Conservation (phyloP, 2,113 vertebrate species). For the Austrofundulus limnaeus region DNA sequence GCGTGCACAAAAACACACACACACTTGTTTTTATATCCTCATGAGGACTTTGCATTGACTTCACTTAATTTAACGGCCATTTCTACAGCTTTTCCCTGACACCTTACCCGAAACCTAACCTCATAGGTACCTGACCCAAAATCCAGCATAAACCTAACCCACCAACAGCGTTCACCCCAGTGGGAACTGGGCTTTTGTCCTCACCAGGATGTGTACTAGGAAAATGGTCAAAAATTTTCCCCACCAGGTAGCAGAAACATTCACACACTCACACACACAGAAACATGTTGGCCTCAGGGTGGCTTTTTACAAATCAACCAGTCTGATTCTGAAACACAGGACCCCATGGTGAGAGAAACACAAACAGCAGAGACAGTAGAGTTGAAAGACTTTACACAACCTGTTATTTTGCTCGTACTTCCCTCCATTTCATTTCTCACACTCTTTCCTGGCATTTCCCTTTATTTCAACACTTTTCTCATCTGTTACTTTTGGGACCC, state of each 20-base stretch:
- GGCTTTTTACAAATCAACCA: conserved; percentile 55
- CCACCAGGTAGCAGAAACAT: too few relatives aligned
- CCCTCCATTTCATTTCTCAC: conserved; percentile 30
- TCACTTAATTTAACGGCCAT: too few relatives aligned
- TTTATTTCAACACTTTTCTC: conserved; percentile 18
- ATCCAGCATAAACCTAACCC: too few relatives aligned
- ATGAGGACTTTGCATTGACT: too few relatives aligned
- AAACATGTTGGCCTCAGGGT: conserved; percentile 56
- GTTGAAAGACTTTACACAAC: conserved; percentile 61
- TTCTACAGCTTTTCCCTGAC: too few relatives aligned
- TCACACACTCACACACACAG: too few relatives aligned
- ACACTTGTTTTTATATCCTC: conserved; percentile 21
- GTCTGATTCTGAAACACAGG: conserved; percentile 69
- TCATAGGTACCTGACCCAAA: too few relatives aligned
- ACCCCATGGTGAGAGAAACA: conserved; percentile 64
- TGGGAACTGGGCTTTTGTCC: too few relatives aligned
- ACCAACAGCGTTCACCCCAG: too few relatives aligned
- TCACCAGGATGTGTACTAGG: too few relatives aligned
- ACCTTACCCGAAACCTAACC: too few relatives aligned
- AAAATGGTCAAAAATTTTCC: too few relatives aligned
- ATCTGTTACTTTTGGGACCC: conserved; percentile 9
- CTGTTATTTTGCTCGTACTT: conserved; percentile 54
- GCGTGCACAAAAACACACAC: conserved; percentile 22
- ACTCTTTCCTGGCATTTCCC: conserved; percentile 26
- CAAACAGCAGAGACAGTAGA: conserved; percentile 62